Base-by-base conservation (phyloP, 2,797 vertebrate species). In the Pipistrellus kuhlii region DNA sequence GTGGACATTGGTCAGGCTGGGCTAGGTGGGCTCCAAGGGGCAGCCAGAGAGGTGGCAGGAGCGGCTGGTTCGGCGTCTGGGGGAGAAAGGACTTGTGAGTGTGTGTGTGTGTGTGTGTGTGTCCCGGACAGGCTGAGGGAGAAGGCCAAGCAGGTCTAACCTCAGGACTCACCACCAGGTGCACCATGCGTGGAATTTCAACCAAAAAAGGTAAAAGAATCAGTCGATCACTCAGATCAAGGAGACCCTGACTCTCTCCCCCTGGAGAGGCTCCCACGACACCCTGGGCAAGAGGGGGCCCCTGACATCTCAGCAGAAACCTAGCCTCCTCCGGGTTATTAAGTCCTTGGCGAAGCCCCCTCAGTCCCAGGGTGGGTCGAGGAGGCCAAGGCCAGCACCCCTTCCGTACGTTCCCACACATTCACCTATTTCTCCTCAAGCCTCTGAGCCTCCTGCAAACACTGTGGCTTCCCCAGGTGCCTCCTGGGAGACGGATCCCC, bases 1-100 rank as follows among this genome's bases (percentile, higher is more conserved):
- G 98, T 84, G 97, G 98, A 97, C 98, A 98, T 98, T 98, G 91
- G 97, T 97, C 94, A 98, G 93, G 82, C 53, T n/a, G 90, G 92
- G 80, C 62, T 59, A 90, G 85, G 59, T 46, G 80, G 93, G 72
- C 86, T 83, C 59, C 46, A 69, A 87, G 95, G 59, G 64, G 48
- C 25, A 4, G 87, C 72, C 71, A 90, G 76, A 82, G 27, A 48
- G 6, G 83, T 27, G 90, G 93, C 85, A 55, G 85, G 75, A 84
- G 18, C 44, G 44, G 92, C 93, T 85, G 72, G 72, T 81, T 96
- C 84, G 82, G 77, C 46, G 88, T 81, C 94, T 97, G 64, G 25
- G 62, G 83, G 48, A 86, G 15, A 91, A 20, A 69, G 30, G 18
- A 41, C 14, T n/a, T 38, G 38, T 96, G 68, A 89, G 57, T 41